Conservation (phyloP, 2,888 invertebrate species). For the Fragum fragum region DNA sequence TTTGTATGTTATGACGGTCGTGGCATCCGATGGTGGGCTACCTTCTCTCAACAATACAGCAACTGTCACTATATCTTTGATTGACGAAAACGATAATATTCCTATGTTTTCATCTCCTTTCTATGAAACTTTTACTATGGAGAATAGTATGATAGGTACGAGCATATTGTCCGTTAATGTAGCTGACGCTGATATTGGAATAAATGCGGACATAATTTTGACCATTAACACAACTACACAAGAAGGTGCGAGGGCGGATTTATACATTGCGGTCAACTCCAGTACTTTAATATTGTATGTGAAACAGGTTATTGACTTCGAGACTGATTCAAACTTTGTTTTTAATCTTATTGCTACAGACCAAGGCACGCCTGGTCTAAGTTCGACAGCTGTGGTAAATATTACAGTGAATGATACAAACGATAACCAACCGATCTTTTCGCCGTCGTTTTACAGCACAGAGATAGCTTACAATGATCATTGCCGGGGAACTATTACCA, state of each 20-base stretch:
- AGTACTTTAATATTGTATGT: constrained; percentile 68
- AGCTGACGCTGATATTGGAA: constrained; percentile 74
- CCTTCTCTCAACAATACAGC: constrained; percentile 67
- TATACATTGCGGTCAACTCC: constrained; percentile 67
- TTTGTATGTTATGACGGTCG: constrained; percentile 66
- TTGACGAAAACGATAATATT: constrained; percentile 81
- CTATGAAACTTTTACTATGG: constrained; percentile 68
- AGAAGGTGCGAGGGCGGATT: constrained; percentile 63
- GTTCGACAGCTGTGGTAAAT: constrained; percentile 91
- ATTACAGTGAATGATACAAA: constrained; percentile 77
- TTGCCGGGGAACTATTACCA: constrained; percentile 70
- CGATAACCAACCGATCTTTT: constrained; percentile 78
- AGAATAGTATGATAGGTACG: constrained; percentile 72
- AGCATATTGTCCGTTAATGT: constrained; percentile 70
- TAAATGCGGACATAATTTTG: constrained; percentile 73
- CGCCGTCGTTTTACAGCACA: constrained; percentile 73
- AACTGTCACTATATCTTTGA: constrained; percentile 74
- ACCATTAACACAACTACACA: constrained; percentile 69
- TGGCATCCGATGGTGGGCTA: constrained; percentile 74
- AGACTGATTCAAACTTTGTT: constrained; percentile 66
- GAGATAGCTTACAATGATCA: constrained; percentile 77
- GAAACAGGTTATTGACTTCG: constrained; percentile 74
- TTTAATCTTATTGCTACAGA: constrained; percentile 93
- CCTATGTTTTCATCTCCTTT: constrained; percentile 70
- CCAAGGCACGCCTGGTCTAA: constrained; percentile 94